A percentile compares a stretch with the other conserved stretches of the same genome.
Evolutionary conservation across 2,113 vertebrate genomes (phyloP).

Genomic region (Thamnophis sirtalis): DNA sequence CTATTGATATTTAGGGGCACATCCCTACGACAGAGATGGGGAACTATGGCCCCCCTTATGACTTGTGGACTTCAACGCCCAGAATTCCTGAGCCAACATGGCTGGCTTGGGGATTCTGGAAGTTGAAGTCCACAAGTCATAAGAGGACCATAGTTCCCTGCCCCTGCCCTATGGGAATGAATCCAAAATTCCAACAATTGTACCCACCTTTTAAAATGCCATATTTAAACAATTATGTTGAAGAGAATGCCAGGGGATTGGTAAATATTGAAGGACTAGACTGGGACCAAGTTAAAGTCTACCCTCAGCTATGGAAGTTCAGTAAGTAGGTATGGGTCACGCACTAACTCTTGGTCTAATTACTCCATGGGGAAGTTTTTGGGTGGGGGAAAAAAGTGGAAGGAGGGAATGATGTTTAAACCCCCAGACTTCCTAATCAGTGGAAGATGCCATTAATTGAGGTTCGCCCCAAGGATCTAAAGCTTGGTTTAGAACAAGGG

Average conservation of each 20-base stretch:
- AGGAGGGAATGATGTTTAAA: neutral
- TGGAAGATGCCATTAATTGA: neutral
- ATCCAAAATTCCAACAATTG: neutral
- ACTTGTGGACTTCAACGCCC: too few relatives aligned
- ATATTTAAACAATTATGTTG: neutral
- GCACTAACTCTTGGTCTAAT: neutral
- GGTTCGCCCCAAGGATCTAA: neutral
- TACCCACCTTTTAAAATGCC: neutral
- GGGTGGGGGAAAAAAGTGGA: neutral
- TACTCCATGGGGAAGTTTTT: neutral
- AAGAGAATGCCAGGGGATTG: neutral
- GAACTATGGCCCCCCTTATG: too few relatives aligned
- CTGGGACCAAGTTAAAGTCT: neutral
- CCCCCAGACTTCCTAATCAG: neutral
- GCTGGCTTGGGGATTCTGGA: too few relatives aligned
- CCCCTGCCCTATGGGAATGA: neutral
- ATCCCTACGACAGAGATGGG: neutral
- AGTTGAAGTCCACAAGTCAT: neutral
- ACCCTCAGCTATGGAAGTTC: neutral
- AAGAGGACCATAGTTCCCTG: too few relatives aligned
- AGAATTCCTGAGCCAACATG: too few relatives aligned
- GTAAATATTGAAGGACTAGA: neutral
- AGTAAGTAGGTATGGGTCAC: neutral
- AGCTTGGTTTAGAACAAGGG: too few relatives aligned
- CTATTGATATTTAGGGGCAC: neutral